Percentiles rank a stretch among this genome's conserved stretches.
Conservation (phyloP, 64 coral and sea anemone genomes). For the Actinia equina region DNA sequence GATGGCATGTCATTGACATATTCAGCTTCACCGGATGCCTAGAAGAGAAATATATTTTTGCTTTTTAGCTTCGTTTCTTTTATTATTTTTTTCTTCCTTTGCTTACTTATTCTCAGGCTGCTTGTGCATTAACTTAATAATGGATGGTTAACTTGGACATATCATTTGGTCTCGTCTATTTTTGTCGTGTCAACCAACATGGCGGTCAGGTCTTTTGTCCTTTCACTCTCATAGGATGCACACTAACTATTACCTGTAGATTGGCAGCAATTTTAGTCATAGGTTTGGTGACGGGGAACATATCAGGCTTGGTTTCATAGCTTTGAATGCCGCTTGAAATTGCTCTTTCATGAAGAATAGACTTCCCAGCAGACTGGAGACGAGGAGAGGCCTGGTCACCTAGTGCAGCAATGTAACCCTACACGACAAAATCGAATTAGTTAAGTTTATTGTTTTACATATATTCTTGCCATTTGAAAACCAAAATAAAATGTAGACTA, state of each 20-base stretch:
- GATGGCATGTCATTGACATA: slow-evolving; percentile 12
- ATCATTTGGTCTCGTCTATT: background rate
- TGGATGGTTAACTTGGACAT: background rate
- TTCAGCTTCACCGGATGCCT: slow-evolving; percentile 24
- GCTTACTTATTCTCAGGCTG: too few relatives aligned
- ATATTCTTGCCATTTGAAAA: background rate
- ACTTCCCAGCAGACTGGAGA: slow-evolving; percentile 61
- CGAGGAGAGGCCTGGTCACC: slow-evolving; percentile 70
- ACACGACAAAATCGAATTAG: background rate
- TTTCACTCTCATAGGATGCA: too few relatives aligned
- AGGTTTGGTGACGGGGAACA: slow-evolving; percentile 80
- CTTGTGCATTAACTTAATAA: too few relatives aligned
- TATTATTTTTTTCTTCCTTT: too few relatives aligned
- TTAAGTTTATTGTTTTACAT: background rate
- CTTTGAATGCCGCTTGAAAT: slow-evolving; percentile 75
- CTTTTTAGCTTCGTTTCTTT: too few relatives aligned
- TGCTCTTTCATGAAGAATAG: slow-evolving; percentile 48
- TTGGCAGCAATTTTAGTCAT: slow-evolving; percentile 93
- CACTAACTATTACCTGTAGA: slow-evolving; percentile 52
- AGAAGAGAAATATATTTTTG: background rate
- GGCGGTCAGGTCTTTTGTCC: too few relatives aligned
- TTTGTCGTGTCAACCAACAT: too few relatives aligned
- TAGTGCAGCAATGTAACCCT: slow-evolving; percentile 74
- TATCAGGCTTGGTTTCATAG: slow-evolving; percentile 53
- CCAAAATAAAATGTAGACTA: background rate